A percentile compares a stretch with the other conserved stretches of the same genome.
phyloP scores from a whole-genome alignment of 2,113 vertebrate genomes.

The Ictalurus punctatus region DNA sequence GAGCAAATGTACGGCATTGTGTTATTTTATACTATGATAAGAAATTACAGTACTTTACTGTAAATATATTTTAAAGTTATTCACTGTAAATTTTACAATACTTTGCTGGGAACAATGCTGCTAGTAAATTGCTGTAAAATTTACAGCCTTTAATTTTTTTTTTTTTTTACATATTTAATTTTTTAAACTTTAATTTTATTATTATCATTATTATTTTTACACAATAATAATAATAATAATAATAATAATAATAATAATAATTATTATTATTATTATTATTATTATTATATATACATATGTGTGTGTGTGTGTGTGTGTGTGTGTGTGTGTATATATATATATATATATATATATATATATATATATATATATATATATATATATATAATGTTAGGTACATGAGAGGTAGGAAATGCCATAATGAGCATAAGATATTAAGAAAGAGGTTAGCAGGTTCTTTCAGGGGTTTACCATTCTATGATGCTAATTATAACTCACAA shows the following conservation, averaged over 20 bases:
- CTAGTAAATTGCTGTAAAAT: neutral
- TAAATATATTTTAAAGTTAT: neutral
- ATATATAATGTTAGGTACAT: neutral
- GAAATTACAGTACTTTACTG: neutral
- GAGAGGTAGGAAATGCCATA: neutral
- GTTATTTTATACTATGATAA: neutral
- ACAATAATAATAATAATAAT: neutral
- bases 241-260: neutral
- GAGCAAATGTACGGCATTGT: neutral
- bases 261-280: too few species aligned
- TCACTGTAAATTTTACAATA: neutral
- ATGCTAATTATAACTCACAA: slow-evolving; percentile 7
- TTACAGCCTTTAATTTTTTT: neutral
- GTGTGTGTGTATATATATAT: too few species aligned
- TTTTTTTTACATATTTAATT: too few species aligned
- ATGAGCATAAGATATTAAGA: neutral
- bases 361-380: too few species aligned
- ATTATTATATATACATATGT: too few species aligned
- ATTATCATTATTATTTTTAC: neutral
- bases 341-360: too few species aligned
- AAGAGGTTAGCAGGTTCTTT: neutral
- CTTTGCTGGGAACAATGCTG: neutral
- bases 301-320: too few species aligned
- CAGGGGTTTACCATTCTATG: neutral
- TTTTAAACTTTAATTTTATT: too few species aligned